Evolutionary conservation across 2,113 vertebrate species (phyloP).

Genomic region (Daboia siamensis): DNA sequence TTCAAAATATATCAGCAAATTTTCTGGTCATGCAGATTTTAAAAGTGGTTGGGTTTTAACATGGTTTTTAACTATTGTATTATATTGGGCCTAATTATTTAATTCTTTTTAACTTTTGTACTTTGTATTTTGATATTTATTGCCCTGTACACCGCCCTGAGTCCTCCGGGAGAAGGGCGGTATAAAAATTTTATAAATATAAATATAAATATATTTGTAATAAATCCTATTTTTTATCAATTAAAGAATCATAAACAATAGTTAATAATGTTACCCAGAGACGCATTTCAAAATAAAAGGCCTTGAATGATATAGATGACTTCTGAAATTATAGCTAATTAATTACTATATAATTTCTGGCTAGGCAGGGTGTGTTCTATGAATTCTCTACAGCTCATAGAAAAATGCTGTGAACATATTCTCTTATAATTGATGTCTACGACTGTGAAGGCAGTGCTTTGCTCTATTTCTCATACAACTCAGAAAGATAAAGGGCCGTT

Average conservation of each 20-base stretch:
- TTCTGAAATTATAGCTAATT: not conserved
- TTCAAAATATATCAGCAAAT: not conserved
- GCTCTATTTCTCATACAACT: not conserved
- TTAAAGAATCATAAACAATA: not conserved
- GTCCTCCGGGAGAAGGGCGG: too few relatives aligned
- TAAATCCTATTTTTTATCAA: not conserved
- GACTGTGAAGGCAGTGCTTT: not conserved
- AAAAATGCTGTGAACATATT: not conserved
- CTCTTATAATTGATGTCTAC: not conserved
- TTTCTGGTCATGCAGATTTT: not conserved
- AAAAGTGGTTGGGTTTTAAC: too few relatives aligned
- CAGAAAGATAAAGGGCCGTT: not conserved
- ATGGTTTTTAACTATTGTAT: too few relatives aligned
- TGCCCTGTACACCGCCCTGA: too few relatives aligned
- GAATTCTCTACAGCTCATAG: not conserved
- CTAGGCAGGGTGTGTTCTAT: not conserved
- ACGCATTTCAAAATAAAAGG: not conserved
- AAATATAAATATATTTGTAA: too few relatives aligned
- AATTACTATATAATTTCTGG: not conserved
- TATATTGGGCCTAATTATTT: too few relatives aligned
- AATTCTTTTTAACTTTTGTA: too few relatives aligned
- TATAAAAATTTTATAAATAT: too few relatives aligned
- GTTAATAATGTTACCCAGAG: not conserved
- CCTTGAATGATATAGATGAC: not conserved
- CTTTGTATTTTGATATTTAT: too few relatives aligned